Conservation (phyloP, 2,888 invertebrate species). For the Smittia sp. region DNA sequence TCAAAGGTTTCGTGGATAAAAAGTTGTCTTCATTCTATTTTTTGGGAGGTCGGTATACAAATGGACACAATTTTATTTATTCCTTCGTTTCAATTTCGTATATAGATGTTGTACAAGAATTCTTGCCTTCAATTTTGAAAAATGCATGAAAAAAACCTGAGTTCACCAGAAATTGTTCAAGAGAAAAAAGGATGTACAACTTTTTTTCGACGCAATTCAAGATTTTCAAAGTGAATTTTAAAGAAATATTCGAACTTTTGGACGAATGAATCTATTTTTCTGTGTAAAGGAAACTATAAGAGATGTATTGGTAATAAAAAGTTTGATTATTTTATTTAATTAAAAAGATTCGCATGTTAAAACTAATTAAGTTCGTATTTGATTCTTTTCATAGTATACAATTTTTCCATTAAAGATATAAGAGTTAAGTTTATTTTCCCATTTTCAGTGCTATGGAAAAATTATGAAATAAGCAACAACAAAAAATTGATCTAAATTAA, state of each 20-base stretch:
- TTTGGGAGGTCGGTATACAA: slow-evolving; percentile 39
- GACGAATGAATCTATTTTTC: not conserved
- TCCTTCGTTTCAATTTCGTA: slow-evolving; percentile 33
- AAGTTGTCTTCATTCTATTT: slow-evolving; percentile 13
- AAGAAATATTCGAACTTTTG: not conserved
- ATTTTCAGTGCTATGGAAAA: slow-evolving; percentile 17
- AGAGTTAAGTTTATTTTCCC: slow-evolving; percentile 28
- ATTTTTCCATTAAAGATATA: slow-evolving; percentile 33
- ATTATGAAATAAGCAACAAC: slow-evolving; percentile 14
- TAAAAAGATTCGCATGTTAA: slow-evolving; percentile 40
- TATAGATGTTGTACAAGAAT: slow-evolving; percentile 39
- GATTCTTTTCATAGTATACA: slow-evolving; percentile 41
- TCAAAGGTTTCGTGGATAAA: slow-evolving; percentile 20
- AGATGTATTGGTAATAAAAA: slow-evolving; percentile 32
- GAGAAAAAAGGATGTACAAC: not conserved
- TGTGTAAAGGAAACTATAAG: slow-evolving; percentile 15
- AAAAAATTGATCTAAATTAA: slow-evolving; percentile 27
- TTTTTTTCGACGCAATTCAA: not conserved
- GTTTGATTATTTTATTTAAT: slow-evolving; percentile 33
- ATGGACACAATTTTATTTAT: slow-evolving; percentile 40
- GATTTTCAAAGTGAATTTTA: not conserved
- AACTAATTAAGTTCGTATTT: slow-evolving; percentile 41
- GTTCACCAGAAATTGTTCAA: not conserved
- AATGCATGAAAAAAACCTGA: not conserved
- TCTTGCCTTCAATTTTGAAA: not conserved